Conservation (phyloP, 2,888 invertebrate genomes). For the Hololepta plana region DNA sequence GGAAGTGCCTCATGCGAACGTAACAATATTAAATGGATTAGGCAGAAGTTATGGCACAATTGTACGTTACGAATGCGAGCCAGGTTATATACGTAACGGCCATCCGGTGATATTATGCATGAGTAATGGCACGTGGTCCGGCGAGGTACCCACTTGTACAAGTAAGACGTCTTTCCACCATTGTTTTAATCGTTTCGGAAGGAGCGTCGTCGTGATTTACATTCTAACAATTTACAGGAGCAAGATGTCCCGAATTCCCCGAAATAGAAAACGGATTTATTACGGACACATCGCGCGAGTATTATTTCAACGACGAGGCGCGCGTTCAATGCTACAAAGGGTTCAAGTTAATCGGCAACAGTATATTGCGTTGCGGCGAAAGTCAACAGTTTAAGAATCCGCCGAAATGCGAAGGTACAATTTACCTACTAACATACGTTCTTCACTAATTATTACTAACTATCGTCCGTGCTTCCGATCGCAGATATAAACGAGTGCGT, state of each 20-base stretch:
- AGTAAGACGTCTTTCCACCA: no score
- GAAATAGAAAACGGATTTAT: conserved; percentile 76
- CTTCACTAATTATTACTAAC: background rate
- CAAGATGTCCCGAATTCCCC: conserved; percentile 54
- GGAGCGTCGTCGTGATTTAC: background rate
- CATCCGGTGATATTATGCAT: conserved; percentile 83
- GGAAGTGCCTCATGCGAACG: conserved; percentile 75
- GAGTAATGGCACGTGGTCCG: conserved; percentile 93
- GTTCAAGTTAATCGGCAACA: conserved; percentile 68
- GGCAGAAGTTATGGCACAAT: conserved; percentile 89
- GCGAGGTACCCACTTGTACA: conserved; percentile 72
- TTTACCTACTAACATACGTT: background rate
- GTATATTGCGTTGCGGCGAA: conserved; percentile 70
- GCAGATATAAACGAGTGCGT: conserved; percentile 77
- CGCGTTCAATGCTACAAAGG: conserved; percentile 83
- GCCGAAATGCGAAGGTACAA: conserved; percentile 61
- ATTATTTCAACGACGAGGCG: conserved; percentile 78
- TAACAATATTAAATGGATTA: conserved; percentile 73
- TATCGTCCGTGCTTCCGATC: conserved; percentile 6
- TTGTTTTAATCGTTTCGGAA: conserved; percentile 9
- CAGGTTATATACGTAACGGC: conserved; percentile 74
- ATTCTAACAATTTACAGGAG: conserved; percentile 26
- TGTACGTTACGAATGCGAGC: conserved; percentile 79
- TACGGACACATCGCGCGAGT: conserved; percentile 56
- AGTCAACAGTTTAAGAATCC: conserved; percentile 66